Conservation (phyloP, 2,113 vertebrate species). For the Oxyura jamaicensis region DNA sequence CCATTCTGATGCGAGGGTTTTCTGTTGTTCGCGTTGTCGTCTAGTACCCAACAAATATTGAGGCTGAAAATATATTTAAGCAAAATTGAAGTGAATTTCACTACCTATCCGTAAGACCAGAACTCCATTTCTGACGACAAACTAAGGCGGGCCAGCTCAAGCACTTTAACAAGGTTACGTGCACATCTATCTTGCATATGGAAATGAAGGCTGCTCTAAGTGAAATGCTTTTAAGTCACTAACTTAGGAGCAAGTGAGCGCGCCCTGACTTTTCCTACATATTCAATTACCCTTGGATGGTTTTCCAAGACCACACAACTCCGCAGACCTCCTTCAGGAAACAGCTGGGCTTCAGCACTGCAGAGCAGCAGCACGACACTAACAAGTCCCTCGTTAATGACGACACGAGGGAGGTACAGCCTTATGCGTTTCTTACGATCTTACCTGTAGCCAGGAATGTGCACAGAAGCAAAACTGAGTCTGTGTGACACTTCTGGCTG, state of each 20-base stretch:
- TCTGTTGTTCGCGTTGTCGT: not conserved
- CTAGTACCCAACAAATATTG: not conserved
- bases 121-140: not conserved
- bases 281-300: not conserved
- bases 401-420: not conserved
- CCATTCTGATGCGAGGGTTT: rapidly evolving
- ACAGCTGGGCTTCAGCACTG: not conserved
- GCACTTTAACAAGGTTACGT: not conserved
- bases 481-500: not conserved
- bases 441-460: not conserved
- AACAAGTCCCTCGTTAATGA: rapidly evolving
- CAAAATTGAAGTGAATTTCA: not conserved
- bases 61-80: not conserved
- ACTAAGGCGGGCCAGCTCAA: not conserved
- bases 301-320: not conserved
- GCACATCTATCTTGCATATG: not conserved
- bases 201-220: not conserved
- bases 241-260: not conserved
- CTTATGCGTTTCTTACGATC: not conserved
- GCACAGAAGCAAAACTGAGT: not conserved
- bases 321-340: not conserved
- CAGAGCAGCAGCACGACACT: not conserved
- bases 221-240: not conserved
- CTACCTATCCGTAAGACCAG: not conserved
- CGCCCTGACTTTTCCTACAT: not conserved